These are phyloP conservation scores for Lasioglossum figueresi DNA, from an alignment of 2,888 invertebrate genomes.

Conservation along the genomic window DNA sequence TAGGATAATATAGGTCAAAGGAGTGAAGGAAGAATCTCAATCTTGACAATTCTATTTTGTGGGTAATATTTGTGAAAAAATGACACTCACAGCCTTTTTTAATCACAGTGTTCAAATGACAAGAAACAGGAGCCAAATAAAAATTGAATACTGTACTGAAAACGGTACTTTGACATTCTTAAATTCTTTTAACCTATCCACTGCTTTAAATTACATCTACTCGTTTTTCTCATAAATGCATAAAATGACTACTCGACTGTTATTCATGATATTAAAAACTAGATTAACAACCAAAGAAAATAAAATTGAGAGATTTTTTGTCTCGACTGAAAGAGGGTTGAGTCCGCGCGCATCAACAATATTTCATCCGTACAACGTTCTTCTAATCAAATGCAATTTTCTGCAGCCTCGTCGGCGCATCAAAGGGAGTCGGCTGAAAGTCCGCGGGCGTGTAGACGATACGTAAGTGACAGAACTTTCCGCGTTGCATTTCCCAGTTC, in stretches of 20 bases:
- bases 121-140: background rate
- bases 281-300: background rate
- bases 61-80: too few species aligned
- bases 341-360: background rate
- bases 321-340: background rate
- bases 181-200: background rate
- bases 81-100: too few species aligned
- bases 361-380: background rate
- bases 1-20: too few species aligned
- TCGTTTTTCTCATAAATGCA: background rate
- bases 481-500: constrained; percentile 51
- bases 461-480: constrained; percentile 52
- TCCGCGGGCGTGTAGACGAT: constrained; percentile 42
- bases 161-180: background rate
- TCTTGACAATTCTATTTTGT: too few species aligned
- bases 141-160: background rate
- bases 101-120: too few species aligned
- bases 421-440: constrained; percentile 52
- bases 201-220: too few species aligned
- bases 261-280: background rate
- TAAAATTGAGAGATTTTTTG: background rate
- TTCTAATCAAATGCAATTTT: constrained; percentile 58
- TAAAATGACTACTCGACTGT: background rate
- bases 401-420: constrained; percentile 31
- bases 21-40: too few species aligned